These are phyloP conservation scores for Aelia acuminata DNA, from an alignment of 2,888 invertebrate species.

Conservation along the genomic window DNA sequence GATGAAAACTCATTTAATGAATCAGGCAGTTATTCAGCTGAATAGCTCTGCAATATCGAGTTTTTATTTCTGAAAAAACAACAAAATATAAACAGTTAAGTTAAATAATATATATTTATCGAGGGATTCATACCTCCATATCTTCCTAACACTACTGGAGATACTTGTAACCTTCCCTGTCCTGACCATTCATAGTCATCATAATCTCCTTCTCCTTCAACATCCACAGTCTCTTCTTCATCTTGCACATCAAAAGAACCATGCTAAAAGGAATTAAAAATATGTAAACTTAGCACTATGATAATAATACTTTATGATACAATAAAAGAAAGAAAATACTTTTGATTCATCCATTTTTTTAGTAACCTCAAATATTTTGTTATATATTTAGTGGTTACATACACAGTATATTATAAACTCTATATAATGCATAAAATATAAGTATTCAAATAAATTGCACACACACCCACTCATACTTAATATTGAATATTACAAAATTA, in stretches of 20 bases:
- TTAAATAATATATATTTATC: neutral
- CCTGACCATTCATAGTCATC: constrained; percentile 96
- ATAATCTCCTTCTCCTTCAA: constrained; percentile 77
- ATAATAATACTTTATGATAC: neutral
- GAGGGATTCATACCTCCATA: constrained; percentile 71
- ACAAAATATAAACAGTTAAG: neutral
- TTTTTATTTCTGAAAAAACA: neutral
- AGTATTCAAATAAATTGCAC: too few species aligned
- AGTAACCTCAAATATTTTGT: too few species aligned
- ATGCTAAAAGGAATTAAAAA: constrained; percentile 66
- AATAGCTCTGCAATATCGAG: neutral
- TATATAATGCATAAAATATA: too few species aligned
- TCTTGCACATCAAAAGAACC: constrained; percentile 71
- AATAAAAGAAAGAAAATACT: neutral
- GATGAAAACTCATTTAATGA: too few species aligned
- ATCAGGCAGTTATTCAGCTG: neutral
- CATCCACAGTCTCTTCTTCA: constrained; percentile 86
- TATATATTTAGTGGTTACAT: too few species aligned
- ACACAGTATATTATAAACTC: too few species aligned
- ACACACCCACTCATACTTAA: too few species aligned
- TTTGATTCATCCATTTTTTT: too few species aligned
- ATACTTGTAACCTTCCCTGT: constrained; percentile 80
- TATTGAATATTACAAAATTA: too few species aligned
- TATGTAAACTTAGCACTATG: neutral
- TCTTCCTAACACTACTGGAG: constrained; percentile 78